Conservation (phyloP, 2,888 invertebrate genomes). For the Scaeva pyrastri region DNA sequence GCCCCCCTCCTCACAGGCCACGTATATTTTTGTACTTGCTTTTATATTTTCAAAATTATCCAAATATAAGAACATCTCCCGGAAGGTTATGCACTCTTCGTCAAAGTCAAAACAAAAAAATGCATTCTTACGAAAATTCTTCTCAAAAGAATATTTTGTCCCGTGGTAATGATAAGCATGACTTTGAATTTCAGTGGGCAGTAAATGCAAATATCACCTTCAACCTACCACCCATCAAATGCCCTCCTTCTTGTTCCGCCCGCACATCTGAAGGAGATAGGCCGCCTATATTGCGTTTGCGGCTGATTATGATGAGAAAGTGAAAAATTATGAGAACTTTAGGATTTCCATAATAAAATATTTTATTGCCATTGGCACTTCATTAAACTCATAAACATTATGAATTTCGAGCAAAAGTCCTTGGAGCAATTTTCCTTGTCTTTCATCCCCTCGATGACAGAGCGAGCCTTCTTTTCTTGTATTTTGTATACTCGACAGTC, state of each 20-base stretch:
- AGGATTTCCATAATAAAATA: conserved; percentile 79
- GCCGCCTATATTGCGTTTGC: conserved; percentile 16
- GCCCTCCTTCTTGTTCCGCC: not conserved
- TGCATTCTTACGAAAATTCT: not conserved
- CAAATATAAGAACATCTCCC: not conserved
- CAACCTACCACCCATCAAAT: not conserved
- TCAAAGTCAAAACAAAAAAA: not conserved
- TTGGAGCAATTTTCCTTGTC: conserved; percentile 58
- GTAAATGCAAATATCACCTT: conserved; percentile 58
- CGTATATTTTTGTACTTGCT: no score
- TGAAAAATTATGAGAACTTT: conserved; percentile 81
- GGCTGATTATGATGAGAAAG: conserved; percentile 79
- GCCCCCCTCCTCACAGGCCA: no score
- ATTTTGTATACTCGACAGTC: no score
- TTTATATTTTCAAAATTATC: not conserved
- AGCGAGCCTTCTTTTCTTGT: not conserved
- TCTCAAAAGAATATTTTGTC: conserved; percentile 17
- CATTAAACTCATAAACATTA: conserved; percentile 84
- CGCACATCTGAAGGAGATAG: no score
- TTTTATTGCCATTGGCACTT: conserved; percentile 82
- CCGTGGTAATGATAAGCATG: not conserved
- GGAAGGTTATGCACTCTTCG: not conserved
- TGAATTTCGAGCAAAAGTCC: conserved; percentile 78
- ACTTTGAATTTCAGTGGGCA: not conserved
- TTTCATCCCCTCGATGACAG: conserved; percentile 26